phyloP scores from a whole-genome alignment of 1,140 invertebrate species.

The Papilio dardanus region DNA sequence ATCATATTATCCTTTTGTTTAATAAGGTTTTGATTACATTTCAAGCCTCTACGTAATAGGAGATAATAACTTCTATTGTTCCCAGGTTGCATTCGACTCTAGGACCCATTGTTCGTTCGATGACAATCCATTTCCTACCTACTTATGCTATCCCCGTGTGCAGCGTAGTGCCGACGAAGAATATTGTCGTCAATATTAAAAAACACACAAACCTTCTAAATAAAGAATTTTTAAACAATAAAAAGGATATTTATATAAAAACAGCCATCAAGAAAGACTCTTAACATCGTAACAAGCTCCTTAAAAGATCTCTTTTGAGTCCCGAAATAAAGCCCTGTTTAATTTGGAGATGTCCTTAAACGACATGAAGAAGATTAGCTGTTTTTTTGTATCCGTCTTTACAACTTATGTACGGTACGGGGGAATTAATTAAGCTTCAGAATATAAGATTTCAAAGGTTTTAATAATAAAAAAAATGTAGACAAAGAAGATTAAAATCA shows the following conservation, averaged over 20 bases:
- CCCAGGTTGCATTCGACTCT: no score
- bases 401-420: background rate
- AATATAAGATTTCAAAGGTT: background rate
- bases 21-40: no score
- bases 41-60: no score
- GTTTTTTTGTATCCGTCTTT: constrained; percentile 7
- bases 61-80: no score
- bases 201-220: no score
- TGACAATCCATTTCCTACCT: no score
- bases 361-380: constrained; percentile 16
- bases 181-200: no score
- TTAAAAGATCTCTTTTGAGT: constrained; percentile 11
- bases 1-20: no score
- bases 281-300: constrained; percentile 7
- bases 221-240: background rate
- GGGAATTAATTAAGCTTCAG: background rate
- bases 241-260: constrained; percentile 14
- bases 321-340: constrained; percentile 18
- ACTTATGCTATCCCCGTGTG: no score
- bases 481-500: no score
- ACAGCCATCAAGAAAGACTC: background rate
- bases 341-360: constrained; percentile 13
- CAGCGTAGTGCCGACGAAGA: no score
- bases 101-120: no score
- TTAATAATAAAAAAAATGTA: background rate